Evolutionary conservation across 2,113 vertebrate genomes (phyloP).

Genomic region (Misgurnus anguillicaudatus): DNA sequence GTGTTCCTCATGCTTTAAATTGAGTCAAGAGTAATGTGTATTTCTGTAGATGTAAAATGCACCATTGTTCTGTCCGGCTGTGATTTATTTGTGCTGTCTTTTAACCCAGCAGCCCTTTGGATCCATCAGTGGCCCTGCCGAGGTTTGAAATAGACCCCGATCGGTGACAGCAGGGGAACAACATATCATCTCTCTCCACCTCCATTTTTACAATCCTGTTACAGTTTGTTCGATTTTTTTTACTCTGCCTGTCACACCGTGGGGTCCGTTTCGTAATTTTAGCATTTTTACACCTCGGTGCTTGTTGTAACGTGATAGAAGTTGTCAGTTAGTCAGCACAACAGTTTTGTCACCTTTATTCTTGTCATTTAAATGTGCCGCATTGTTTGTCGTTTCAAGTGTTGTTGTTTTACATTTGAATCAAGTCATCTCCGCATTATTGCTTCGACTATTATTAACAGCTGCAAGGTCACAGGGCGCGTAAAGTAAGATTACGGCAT

Average conservation of each 20-base stretch:
- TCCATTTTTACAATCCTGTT: slow-evolving; percentile 8
- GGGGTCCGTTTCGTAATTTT: not conserved
- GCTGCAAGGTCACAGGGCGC: slow-evolving; percentile 52
- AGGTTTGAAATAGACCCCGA: slow-evolving; percentile 24
- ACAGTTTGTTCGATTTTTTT: slow-evolving; percentile 25
- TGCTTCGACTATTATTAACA: not conserved
- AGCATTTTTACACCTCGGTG: not conserved
- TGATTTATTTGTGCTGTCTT: slow-evolving; percentile 3
- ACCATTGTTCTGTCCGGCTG: no score
- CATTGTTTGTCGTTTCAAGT: not conserved
- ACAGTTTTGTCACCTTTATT: not conserved
- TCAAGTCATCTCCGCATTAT: slow-evolving; percentile 1
- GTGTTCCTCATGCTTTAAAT: not conserved
- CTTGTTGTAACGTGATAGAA: not conserved
- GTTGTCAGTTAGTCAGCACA: not conserved
- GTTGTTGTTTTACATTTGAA: not conserved
- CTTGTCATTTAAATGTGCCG: not conserved
- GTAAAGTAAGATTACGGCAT: slow-evolving; percentile 47
- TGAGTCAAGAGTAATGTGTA: not conserved
- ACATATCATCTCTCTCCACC: slow-evolving; percentile 18
- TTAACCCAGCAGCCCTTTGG: not conserved
- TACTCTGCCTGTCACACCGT: not conserved
- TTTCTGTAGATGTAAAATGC: no score
- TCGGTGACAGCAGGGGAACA: slow-evolving; percentile 14
- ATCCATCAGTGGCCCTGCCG: slow-evolving; percentile 21